These are phyloP conservation scores for Cephalotes varians DNA, from an alignment of 2,888 invertebrate genomes.

Conservation along the genomic window DNA sequence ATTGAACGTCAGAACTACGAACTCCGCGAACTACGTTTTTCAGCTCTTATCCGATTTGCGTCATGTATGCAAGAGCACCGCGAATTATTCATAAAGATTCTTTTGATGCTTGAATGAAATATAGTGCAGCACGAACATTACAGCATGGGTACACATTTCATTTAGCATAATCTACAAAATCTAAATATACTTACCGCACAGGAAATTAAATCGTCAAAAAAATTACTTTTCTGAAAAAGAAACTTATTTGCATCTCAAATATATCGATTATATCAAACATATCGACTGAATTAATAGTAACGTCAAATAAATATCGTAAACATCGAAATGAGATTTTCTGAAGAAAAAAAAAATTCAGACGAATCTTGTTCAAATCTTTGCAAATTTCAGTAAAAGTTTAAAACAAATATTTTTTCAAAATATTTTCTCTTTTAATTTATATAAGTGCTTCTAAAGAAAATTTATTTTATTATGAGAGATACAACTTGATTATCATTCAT, in stretches of 20 bases:
- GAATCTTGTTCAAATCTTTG: background rate
- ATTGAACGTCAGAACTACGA: background rate
- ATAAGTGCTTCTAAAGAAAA: background rate
- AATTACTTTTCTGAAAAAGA: conserved; percentile 1
- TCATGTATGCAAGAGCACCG: conserved; percentile 28
- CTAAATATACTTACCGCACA: background rate
- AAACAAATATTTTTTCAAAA: background rate
- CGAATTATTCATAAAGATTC: conserved; percentile 57
- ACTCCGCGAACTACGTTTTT: conserved; percentile 24
- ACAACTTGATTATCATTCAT: background rate
- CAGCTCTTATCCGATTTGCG: conserved; percentile 40
- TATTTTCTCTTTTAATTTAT: background rate
- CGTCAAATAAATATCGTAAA: background rate
- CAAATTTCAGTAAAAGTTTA: background rate
- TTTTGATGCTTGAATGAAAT: conserved; percentile 50
- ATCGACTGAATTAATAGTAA: background rate
- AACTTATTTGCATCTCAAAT: conserved; percentile 14
- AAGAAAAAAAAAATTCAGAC: background rate
- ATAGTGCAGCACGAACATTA: conserved; percentile 14
- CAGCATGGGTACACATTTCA: conserved; percentile 7
- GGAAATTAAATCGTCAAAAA: conserved; percentile 40
- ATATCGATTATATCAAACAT: background rate
- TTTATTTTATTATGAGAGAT: background rate
- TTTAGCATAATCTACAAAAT: conserved; percentile 44
- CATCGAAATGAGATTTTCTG: background rate